Conservation (phyloP, 2,113 vertebrate genomes). For the Nyctereutes procyonoides region DNA sequence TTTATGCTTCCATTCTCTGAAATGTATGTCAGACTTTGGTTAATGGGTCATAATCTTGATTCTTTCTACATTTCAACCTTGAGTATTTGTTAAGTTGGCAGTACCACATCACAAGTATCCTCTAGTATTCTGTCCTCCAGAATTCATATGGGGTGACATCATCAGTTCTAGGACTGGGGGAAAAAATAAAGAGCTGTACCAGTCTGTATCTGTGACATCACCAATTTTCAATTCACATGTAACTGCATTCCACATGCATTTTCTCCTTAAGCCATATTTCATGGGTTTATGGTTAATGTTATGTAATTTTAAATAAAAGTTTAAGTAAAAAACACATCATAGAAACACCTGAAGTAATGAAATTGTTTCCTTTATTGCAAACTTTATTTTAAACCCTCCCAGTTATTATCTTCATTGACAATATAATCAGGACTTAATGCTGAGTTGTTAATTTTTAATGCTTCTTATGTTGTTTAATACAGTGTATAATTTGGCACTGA, state of each 20-base stretch:
- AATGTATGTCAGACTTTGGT: neutral
- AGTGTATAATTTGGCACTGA: conserved; percentile 82
- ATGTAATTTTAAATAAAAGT: conserved; percentile 60
- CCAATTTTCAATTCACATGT: neutral
- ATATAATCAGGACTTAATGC: conserved; percentile 79
- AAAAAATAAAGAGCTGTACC: neutral
- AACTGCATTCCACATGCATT: neutral
- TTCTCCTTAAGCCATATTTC: neutral
- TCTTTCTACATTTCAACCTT: neutral
- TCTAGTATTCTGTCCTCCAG: neutral
- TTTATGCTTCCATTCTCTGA: neutral
- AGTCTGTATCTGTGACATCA: neutral
- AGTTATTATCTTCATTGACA: conserved; percentile 82
- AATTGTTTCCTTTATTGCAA: conserved; percentile 69
- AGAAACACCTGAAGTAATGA: conserved; percentile 57
- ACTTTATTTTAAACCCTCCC: conserved; percentile 75
- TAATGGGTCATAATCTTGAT: neutral
- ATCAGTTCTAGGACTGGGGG: neutral
- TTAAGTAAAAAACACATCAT: neutral
- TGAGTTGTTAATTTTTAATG: conserved; percentile 85
- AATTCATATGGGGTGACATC: neutral
- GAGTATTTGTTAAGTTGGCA: neutral
- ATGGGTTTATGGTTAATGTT: neutral
- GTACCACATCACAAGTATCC: neutral
- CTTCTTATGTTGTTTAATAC: conserved; percentile 82